A percentile compares a stretch with the other conserved stretches of the same genome.
Evolutionary conservation across 2,797 vertebrate genomes (phyloP).

Genomic region (Uromys caudimaculatus): DNA sequence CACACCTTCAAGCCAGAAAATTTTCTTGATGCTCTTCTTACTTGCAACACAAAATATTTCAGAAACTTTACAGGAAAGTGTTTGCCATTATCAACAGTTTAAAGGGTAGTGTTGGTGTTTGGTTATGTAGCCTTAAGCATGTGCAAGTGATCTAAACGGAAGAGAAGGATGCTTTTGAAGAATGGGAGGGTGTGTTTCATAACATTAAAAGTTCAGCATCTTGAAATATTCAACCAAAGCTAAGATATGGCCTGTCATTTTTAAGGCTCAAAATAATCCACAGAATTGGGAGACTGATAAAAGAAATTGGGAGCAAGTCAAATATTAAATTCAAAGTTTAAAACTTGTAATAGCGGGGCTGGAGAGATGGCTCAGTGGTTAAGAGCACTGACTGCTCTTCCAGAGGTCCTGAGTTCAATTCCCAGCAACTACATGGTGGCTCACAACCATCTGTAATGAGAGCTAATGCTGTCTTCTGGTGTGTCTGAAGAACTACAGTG

Average conservation of each 20-base stretch:
- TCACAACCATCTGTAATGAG: no score
- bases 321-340: neutral
- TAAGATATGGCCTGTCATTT: neutral
- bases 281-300: neutral
- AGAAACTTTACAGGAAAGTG: conserved; percentile 31
- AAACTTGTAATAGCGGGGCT: conserved; percentile 26
- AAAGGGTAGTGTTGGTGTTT: neutral
- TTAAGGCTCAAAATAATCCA: conserved; percentile 34
- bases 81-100: conserved; percentile 22
- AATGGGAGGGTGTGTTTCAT: neutral
- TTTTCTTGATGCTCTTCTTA: conserved; percentile 13
- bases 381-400: no score
- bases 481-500: no score
- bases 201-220: conserved; percentile 35
- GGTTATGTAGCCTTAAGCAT: neutral
- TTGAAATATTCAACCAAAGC: conserved; percentile 29
- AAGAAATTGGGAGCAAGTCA: neutral
- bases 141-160: conserved; percentile 15
- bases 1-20: conserved; percentile 1
- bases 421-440: no score
- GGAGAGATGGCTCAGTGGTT: no score
- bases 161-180: conserved; percentile 33
- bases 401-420: no score
- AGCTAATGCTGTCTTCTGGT: no score
- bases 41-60: conserved; percentile 42